These are phyloP conservation scores for Mixornis gularis DNA, from an alignment of 2,113 vertebrate genomes.

Conservation along the genomic window DNA sequence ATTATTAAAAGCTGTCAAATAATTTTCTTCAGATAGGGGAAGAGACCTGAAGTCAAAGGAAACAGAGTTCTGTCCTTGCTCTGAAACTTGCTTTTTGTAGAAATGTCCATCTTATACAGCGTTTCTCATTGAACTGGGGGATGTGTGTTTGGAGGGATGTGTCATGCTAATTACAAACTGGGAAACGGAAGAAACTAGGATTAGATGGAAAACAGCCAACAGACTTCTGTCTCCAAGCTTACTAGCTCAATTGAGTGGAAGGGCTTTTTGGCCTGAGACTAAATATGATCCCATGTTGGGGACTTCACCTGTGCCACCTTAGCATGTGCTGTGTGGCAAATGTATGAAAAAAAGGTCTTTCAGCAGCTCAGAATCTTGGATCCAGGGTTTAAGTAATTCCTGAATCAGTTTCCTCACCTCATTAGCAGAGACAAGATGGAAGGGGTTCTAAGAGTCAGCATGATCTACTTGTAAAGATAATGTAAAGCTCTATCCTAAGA, in stretches of 20 bases:
- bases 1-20: background rate
- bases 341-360: background rate
- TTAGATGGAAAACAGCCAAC: background rate
- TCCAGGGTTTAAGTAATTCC: background rate
- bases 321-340: background rate
- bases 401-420: background rate
- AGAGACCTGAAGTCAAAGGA: background rate
- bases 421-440: background rate
- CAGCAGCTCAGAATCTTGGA: background rate
- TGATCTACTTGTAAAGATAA: background rate
- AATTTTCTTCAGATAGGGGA: background rate
- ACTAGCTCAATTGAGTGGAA: background rate
- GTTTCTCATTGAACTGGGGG: background rate
- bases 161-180: background rate
- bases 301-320: background rate
- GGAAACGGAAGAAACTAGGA: background rate
- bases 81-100: background rate
- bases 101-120: accelerated
- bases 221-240: background rate
- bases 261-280: background rate
- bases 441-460: background rate
- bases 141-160: background rate
- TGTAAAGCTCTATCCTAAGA: background rate
- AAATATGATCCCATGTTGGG: background rate
- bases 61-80: background rate